Conservation (phyloP, 2,797 vertebrate genomes). For the Sebastes elongatus region DNA sequence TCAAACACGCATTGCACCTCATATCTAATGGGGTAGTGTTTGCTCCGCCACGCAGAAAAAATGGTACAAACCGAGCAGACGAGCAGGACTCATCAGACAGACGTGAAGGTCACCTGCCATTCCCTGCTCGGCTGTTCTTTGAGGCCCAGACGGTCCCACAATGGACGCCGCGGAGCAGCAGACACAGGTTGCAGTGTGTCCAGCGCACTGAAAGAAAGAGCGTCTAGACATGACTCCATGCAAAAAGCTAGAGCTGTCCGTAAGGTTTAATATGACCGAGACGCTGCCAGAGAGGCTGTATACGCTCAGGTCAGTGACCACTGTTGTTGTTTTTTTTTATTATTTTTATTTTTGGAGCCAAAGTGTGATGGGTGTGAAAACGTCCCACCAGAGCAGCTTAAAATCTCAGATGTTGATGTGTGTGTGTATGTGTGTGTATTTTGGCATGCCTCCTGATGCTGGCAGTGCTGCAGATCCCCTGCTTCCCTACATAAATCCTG, state of each 20-base stretch:
- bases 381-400: slow-evolving; percentile 43
- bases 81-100: slow-evolving; percentile 69
- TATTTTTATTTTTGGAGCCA: slow-evolving; percentile 20
- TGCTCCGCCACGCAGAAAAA: slow-evolving; percentile 72
- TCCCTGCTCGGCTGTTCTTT: slow-evolving; percentile 52
- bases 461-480: slow-evolving; percentile 60
- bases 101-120: slow-evolving; percentile 77
- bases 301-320: slow-evolving; percentile 13
- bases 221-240: slow-evolving; percentile 6
- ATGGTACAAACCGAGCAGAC: slow-evolving; percentile 70
- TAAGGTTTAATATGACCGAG: slow-evolving; percentile 18
- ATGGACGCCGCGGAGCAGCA: slow-evolving; percentile 33
- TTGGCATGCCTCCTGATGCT: slow-evolving; percentile 57
- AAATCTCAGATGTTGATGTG: slow-evolving; percentile 44
- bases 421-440: slow-evolving; percentile 42
- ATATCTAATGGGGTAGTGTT: slow-evolving; percentile 65
- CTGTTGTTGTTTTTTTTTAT: not conserved
- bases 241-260: slow-evolving; percentile 19
- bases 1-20: slow-evolving; percentile 35
- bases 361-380: slow-evolving; percentile 38
- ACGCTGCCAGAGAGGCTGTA: slow-evolving; percentile 23
- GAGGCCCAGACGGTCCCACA: slow-evolving; percentile 52
- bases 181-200: slow-evolving; percentile 42
- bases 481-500: slow-evolving; percentile 66
- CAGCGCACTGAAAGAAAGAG: slow-evolving; percentile 17